phyloP scores from a whole-genome alignment of 2,797 vertebrate genomes.

The Petrocephalus sullivani region DNA sequence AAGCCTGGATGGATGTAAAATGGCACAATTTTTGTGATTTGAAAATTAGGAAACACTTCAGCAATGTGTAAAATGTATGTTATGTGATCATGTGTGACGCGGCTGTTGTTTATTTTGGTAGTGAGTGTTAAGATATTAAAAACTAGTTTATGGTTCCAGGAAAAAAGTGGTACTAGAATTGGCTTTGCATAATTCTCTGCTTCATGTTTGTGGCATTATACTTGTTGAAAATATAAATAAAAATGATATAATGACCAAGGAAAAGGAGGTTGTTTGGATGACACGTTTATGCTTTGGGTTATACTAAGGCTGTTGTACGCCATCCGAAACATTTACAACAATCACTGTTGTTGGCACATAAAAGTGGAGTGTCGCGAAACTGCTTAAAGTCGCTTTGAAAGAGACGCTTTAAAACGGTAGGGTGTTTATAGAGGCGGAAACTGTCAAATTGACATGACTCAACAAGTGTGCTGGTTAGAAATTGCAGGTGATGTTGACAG shows the following conservation, averaged over 20 bases:
- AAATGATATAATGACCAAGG: neutral
- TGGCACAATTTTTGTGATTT: neutral
- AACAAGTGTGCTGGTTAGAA: conserved; percentile 32
- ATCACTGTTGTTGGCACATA: neutral
- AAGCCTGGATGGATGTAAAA: neutral
- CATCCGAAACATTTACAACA: neutral
- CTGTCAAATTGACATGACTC: conserved; percentile 31
- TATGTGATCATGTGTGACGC: neutral
- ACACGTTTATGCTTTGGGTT: neutral
- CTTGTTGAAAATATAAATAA: neutral
- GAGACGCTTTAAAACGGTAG: neutral
- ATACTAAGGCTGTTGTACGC: neutral
- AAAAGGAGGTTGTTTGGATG: neutral
- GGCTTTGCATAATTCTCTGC: neutral
- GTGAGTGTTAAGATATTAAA: neutral
- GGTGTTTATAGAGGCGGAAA: conserved; percentile 16
- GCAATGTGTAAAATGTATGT: neutral
- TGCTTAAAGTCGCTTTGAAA: neutral
- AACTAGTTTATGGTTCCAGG: neutral
- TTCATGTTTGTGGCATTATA: neutral
- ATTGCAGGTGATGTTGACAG: conserved; percentile 22
- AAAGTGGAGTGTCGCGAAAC: neutral
- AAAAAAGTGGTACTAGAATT: neutral
- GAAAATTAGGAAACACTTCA: neutral
- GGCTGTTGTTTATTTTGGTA: neutral